A percentile compares a stretch with the other conserved stretches of the same genome.
These are phyloP conservation scores for Barbus barbus DNA, from an alignment of 2,113 vertebrate genomes.

Conservation along the genomic window DNA sequence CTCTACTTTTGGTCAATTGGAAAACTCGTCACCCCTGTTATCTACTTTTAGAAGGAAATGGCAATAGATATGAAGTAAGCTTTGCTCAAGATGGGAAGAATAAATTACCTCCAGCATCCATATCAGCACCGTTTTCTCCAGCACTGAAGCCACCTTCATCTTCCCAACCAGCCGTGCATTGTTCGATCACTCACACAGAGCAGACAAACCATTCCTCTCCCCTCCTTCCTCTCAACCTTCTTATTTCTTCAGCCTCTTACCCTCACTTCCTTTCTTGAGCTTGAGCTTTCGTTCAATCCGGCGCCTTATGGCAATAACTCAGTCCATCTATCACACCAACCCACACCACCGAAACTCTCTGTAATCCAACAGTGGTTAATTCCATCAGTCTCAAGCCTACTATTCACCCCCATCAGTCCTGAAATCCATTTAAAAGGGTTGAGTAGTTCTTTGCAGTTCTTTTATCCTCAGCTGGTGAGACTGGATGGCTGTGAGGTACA, in stretches of 20 bases:
- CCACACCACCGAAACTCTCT: constrained; percentile 55
- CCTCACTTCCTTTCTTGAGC: constrained; percentile 63
- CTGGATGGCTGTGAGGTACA: constrained; percentile 51
- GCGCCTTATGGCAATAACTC: constrained; percentile 13
- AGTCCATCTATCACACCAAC: constrained; percentile 62
- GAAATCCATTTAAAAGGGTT: constrained; percentile 68
- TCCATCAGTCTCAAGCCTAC: constrained; percentile 70
- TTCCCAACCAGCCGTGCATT: constrained; percentile 29
- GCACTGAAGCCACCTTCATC: constrained; percentile 34
- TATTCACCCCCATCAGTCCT: constrained; percentile 60
- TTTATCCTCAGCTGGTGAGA: constrained; percentile 53
- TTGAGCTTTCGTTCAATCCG: constrained; percentile 39
- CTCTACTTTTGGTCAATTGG: constrained; percentile 4
- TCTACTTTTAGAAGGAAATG: constrained; percentile 17
- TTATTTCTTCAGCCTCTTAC: constrained; percentile 11
- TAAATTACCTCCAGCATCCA: constrained; percentile 29
- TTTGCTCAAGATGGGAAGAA: constrained; percentile 28
- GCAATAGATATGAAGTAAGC: constrained; percentile 22
- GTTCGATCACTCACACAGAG: constrained; percentile 13
- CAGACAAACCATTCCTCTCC: not conserved
- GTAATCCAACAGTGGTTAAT: constrained; percentile 64
- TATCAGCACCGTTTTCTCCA: constrained; percentile 9
- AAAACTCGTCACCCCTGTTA: constrained; percentile 9
- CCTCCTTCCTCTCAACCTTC: constrained; percentile 11
- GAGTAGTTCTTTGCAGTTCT: constrained; percentile 33